Evolutionary conservation across 2,113 vertebrate species (phyloP).

Genomic region (Tetraodon nigroviridis): DNA sequence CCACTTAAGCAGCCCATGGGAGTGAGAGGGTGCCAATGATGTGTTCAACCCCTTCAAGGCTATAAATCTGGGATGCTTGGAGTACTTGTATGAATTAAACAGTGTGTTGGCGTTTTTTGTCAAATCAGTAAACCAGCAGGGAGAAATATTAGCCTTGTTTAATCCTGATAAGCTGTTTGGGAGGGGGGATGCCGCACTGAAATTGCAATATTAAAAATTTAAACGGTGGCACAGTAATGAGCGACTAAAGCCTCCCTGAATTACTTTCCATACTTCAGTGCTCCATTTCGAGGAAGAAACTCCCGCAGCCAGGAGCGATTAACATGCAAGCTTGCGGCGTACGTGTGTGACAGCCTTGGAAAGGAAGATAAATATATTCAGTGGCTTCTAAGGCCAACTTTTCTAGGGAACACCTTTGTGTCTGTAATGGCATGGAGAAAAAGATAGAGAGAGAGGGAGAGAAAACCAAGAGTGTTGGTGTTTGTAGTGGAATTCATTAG

Average conservation of each 20-base stretch:
- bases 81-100: slow-evolving; percentile 42
- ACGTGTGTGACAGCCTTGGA: slow-evolving; percentile 25
- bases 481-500: too few species aligned
- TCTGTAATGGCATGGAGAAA: slow-evolving; percentile 5
- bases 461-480: too few species aligned
- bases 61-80: too few species aligned
- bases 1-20: slow-evolving; percentile 43
- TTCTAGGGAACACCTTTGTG: slow-evolving; percentile 39
- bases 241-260: slow-evolving; percentile 1
- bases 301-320: slow-evolving; percentile 16
- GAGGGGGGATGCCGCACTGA: background rate
- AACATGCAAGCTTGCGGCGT: background rate
- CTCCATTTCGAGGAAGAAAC: slow-evolving; percentile 26
- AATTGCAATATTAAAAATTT: slow-evolving; percentile 27
- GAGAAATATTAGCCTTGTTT: too few species aligned
- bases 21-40: slow-evolving; percentile 16
- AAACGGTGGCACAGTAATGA: slow-evolving; percentile 24
- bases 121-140: too few species aligned
- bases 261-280: slow-evolving; percentile 4
- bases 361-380: slow-evolving; percentile 52
- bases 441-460: background rate
- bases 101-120: slow-evolving; percentile 30
- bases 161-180: too few species aligned
- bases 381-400: slow-evolving; percentile 29
- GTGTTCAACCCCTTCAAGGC: slow-evolving; percentile 6